These are phyloP conservation scores for Torymus aiolomorphi DNA, from an alignment of 2,888 invertebrate species.

Conservation along the genomic window DNA sequence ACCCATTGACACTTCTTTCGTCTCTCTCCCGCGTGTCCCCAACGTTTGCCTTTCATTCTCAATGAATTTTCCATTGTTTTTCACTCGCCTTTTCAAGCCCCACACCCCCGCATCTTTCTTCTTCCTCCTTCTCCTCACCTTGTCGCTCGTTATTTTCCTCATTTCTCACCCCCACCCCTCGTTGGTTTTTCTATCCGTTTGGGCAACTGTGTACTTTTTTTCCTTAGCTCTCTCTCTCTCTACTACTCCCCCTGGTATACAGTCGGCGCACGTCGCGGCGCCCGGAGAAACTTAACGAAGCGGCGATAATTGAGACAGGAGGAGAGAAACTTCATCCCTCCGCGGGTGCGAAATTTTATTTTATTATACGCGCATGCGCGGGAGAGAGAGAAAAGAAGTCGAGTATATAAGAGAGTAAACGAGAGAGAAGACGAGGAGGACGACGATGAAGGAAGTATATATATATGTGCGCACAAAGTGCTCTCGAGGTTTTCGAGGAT, in stretches of 20 bases:
- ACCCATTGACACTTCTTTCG: constrained; percentile 6
- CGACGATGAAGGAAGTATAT: not conserved
- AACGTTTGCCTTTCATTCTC: constrained; percentile 9
- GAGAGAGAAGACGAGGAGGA: not conserved
- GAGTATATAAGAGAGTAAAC: no score
- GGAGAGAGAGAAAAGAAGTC: not conserved
- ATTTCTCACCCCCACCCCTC: no score
- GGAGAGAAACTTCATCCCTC: constrained; percentile 59
- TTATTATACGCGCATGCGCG: constrained; percentile 18
- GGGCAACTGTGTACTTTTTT: no score
- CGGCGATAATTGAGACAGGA: constrained; percentile 65
- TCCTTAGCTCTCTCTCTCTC: no score
- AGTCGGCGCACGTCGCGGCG: constrained; percentile 48
- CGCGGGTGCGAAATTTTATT: constrained; percentile 36
- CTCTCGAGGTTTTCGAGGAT: constrained; percentile 15
- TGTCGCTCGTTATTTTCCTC: constrained; percentile 42
- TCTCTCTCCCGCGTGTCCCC: no score
- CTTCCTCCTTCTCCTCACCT: not conserved
- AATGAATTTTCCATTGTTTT: constrained; percentile 44
- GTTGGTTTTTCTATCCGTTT: no score
- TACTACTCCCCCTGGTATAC: no score
- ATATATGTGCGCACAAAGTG: not conserved
- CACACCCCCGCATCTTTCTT: not conserved
- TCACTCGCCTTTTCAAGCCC: constrained; percentile 10
- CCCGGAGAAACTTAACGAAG: constrained; percentile 65